phyloP scores from a whole-genome alignment of 1,140 invertebrate species.

The Colletes gigas region DNA sequence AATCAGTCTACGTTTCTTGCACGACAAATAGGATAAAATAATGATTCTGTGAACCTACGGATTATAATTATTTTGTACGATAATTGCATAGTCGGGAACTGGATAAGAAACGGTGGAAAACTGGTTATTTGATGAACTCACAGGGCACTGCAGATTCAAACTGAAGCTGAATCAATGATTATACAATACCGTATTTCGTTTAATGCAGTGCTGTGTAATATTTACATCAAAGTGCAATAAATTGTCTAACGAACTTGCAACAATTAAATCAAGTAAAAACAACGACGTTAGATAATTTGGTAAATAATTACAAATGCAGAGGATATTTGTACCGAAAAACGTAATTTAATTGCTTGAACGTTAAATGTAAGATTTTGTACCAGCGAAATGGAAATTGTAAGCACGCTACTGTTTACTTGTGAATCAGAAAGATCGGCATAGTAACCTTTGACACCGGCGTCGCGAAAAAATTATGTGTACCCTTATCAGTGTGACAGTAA shows the following conservation, averaged over 20 bases:
- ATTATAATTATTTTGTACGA: conserved; percentile 19
- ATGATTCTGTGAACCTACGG: conserved; percentile 38
- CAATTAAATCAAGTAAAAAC: too few species aligned
- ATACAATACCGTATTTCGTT: background rate
- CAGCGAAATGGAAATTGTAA: background rate
- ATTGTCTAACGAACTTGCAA: background rate
- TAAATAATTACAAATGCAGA: too few species aligned
- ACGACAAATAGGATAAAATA: background rate
- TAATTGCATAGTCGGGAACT: conserved; percentile 30
- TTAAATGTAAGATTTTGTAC: background rate
- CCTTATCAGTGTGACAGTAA: background rate
- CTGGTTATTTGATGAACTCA: conserved; percentile 14
- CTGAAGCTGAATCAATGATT: conserved; percentile 34
- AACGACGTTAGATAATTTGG: too few species aligned
- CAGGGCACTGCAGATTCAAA: conserved; percentile 40
- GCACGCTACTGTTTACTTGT: conserved; percentile 43
- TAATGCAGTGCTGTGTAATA: conserved; percentile 42
- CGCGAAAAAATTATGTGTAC: conserved; percentile 24
- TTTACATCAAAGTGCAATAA: background rate
- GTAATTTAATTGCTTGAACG: background rate
- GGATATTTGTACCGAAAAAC: too few species aligned
- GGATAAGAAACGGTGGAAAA: conserved; percentile 24
- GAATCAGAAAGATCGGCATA: conserved; percentile 37
- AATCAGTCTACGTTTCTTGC: background rate
- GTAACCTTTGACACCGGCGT: conserved; percentile 41